Evolutionary conservation across 2,888 invertebrate genomes (phyloP).

Genomic region (Rhopalosiphum nymphaeae): DNA sequence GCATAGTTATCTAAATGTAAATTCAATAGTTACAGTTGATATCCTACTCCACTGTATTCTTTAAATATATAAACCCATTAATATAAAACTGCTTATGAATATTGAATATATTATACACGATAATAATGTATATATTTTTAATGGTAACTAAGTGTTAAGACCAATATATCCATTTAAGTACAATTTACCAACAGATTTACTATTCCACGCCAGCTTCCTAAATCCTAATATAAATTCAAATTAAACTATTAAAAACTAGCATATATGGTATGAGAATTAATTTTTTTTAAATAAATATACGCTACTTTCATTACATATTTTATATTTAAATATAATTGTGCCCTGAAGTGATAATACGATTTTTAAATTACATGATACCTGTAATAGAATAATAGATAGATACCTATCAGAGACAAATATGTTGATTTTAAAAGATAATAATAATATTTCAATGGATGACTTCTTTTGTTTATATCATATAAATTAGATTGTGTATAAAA

Average conservation of each 20-base stretch:
- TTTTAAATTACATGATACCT: slow-evolving; percentile 35
- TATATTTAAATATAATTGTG: slow-evolving; percentile 6
- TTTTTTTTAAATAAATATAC: neutral
- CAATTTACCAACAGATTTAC: neutral
- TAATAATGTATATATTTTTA: neutral
- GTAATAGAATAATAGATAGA: neutral
- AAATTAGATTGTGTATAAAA: too few relatives aligned
- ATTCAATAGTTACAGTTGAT: neutral
- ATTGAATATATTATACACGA: neutral
- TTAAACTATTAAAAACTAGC: slow-evolving; percentile 7
- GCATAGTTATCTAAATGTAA: neutral
- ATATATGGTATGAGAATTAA: neutral
- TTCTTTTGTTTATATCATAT: neutral
- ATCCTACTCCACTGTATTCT: neutral
- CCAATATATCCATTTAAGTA: neutral
- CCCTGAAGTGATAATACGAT: slow-evolving; percentile 24
- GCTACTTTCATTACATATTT: neutral
- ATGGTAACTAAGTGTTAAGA: neutral
- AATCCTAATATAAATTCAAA: slow-evolving; percentile 11
- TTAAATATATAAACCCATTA: neutral
- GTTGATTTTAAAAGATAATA: slow-evolving; percentile 29
- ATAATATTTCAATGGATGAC: neutral
- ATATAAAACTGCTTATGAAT: neutral
- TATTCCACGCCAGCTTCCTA: neutral
- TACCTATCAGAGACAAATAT: neutral